Base-by-base conservation (phyloP, 2,797 vertebrate species). In the Perdix hodgsoniae region DNA sequence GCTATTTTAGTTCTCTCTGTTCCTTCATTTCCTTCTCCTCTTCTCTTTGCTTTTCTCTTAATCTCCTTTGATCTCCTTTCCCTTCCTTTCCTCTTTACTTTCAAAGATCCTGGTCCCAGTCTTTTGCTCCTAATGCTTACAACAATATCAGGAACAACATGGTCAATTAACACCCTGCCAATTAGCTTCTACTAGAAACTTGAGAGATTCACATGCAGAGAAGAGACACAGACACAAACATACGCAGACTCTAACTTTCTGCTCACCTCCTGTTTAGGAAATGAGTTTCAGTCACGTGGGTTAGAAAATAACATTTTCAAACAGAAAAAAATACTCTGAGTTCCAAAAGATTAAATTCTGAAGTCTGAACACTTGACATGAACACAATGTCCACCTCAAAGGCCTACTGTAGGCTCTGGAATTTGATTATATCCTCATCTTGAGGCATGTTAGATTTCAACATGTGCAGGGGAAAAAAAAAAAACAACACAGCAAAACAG, bases 271-370 rank as follows among this genome's bases (percentile, higher is more conserved):
- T 37, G 24, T 63, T 91, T 60, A 63, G 35, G 15, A 87, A 85
- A 39, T 45, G 83, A 61, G 71, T 56, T 83, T 80, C 49, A 90
- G 87, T n/a, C 70, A 69, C 2, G 4, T 14, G 11, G 11, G 8
- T 37, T 75, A 91, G 49, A 81, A 94, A 90, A 87, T 7, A 29
- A 70, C 52, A 44, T 44, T 78, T 90, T 66, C 27, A 40, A 83
- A 75, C 12, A 59, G 69, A 65, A 1, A 6, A 74, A 40, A 72
- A 64, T 86, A 65, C 12, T 60, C 49, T 59, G 16, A 81, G 69
- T 42, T 6, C 24, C 42, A 13, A 61, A 79, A 67, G 39, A 80
- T 22, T 61, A 49, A 80, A 70, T 65, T 42, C 10, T 63, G 37
- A 56, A 85, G 23, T 73, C 69, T 66, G 37, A 88, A 91, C 2